A percentile compares a stretch with the other conserved stretches of the same genome.
phyloP scores from a whole-genome alignment of 2,888 invertebrate species.

The Camptogramma bilineatum region DNA sequence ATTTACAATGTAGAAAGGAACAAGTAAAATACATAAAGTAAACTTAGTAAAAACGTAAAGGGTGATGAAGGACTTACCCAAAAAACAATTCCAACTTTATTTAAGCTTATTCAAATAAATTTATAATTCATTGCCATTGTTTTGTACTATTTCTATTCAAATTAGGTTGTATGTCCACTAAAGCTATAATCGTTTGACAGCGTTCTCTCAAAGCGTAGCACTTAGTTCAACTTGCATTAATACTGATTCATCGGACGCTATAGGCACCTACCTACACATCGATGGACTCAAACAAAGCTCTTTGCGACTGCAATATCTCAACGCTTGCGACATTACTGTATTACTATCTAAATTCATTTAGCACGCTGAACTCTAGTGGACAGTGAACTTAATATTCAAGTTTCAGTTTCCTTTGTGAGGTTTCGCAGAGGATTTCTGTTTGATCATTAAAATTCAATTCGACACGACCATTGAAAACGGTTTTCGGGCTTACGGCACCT shows the following conservation, averaged over 20 bases:
- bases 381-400: constrained; percentile 29
- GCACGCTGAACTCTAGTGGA: constrained; percentile 7
- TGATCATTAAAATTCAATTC: constrained; percentile 61
- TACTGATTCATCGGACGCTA: background rate
- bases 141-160: constrained; percentile 33
- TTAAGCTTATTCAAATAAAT: constrained; percentile 34
- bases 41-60: constrained; percentile 25
- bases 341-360: too few species aligned
- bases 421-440: constrained; percentile 44
- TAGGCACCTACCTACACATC: background rate
- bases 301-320: background rate
- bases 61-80: constrained; percentile 4
- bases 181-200: background rate
- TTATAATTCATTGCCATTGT: constrained; percentile 33
- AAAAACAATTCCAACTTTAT: constrained; percentile 30
- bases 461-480: constrained; percentile 54
- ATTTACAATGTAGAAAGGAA: constrained; percentile 14
- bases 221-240: background rate
- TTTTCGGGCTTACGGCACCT: constrained; percentile 48
- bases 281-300: background rate
- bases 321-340: background rate
- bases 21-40: constrained; percentile 24
- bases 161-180: constrained; percentile 6
- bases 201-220: background rate
- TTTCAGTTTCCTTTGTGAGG: constrained; percentile 42